Evolutionary conservation across 2,888 invertebrate species (phyloP).

Genomic region (Sarcophaga caerulescens): DNA sequence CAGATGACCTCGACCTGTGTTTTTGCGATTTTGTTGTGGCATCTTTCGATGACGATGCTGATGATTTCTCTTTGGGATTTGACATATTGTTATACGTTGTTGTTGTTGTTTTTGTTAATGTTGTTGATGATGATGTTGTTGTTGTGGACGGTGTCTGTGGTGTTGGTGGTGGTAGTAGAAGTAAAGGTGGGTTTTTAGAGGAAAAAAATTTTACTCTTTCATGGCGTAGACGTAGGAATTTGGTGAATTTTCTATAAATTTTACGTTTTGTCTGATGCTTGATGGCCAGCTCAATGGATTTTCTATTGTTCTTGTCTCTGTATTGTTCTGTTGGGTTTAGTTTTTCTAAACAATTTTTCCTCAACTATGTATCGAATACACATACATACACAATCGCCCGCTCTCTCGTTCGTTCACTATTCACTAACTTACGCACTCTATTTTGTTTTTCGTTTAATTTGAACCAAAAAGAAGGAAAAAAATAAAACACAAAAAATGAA

Average conservation of each 20-base stretch:
- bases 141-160: constrained; percentile 59
- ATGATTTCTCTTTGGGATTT: constrained; percentile 53
- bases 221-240: constrained; percentile 63
- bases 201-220: constrained; percentile 63
- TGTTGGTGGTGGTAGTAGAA: constrained; percentile 70
- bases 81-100: constrained; percentile 53
- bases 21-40: constrained; percentile 66
- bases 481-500: too few species aligned
- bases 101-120: constrained; percentile 63
- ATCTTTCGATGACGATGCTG: constrained; percentile 63
- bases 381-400: not conserved
- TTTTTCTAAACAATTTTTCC: constrained; percentile 14
- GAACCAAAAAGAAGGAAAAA: too few species aligned
- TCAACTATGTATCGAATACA: not conserved
- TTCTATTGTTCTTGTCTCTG: constrained; percentile 30
- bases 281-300: constrained; percentile 64
- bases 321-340: constrained; percentile 16
- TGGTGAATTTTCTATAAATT: constrained; percentile 66
- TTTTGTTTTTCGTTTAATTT: not conserved
- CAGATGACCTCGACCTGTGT: constrained; percentile 85
- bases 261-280: constrained; percentile 65
- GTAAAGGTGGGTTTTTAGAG: constrained; percentile 60
- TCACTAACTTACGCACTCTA: constrained; percentile 32
- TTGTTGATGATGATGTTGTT: constrained; percentile 8
- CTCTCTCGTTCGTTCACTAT: not conserved